Evolutionary conservation across 2,113 vertebrate species (phyloP).

Genomic region (Anguilla rostrata): DNA sequence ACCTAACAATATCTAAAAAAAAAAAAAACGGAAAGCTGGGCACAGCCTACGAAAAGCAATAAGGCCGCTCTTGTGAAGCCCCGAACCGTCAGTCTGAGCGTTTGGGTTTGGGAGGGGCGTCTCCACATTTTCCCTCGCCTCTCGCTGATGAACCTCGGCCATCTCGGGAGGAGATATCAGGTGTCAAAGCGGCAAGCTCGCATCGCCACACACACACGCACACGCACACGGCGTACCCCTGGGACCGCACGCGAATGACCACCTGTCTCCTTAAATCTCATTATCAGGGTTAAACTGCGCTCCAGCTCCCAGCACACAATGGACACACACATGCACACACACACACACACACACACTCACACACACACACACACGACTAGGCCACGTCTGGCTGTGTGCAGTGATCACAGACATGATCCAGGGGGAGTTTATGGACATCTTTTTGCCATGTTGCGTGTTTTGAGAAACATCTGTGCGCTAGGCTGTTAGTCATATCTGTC

Average conservation of each 20-base stretch:
- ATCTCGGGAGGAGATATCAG: too few species aligned
- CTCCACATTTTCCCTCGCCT: background rate
- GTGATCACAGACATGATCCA: conserved; percentile 53
- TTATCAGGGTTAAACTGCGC: conserved; percentile 73
- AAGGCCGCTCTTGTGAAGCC: background rate
- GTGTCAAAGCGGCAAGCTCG: conserved; percentile 22
- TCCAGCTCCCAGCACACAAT: conserved; percentile 72
- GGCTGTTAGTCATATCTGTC: background rate
- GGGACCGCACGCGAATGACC: conserved; percentile 47
- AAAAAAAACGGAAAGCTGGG: background rate
- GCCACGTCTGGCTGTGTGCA: conserved; percentile 72
- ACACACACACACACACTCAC: too few species aligned
- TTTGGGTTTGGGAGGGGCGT: background rate
- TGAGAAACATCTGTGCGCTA: background rate
- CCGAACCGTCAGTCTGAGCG: background rate
- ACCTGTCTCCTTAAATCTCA: conserved; percentile 76
- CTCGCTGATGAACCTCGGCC: background rate
- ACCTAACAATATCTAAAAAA: too few species aligned
- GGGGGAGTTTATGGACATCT: background rate
- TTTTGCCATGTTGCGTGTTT: background rate
- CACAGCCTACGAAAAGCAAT: background rate
- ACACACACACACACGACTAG: conserved; percentile 60
- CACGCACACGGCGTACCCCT: background rate
- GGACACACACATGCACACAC: conserved; percentile 58
- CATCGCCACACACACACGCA: background rate